phyloP scores from a whole-genome alignment of 2,888 invertebrate species.

The Cyrtodaria siliqua region DNA sequence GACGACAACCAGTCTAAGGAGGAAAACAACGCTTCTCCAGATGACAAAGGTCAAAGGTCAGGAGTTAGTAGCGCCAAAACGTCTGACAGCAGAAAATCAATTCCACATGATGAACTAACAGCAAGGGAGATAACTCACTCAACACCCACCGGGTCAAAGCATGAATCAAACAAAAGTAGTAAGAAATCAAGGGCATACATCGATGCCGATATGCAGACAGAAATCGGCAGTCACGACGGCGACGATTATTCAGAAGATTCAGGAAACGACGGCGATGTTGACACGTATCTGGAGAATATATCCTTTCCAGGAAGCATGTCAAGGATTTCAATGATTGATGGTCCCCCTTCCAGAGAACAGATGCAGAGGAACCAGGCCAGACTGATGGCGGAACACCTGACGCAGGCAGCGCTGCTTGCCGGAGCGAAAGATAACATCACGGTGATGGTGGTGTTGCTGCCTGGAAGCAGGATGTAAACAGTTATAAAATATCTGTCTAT shows the following conservation, averaged over 20 bases:
- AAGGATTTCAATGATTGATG: constrained; percentile 63
- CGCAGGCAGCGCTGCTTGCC: constrained; percentile 83
- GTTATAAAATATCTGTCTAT: too few relatives aligned
- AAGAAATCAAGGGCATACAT: constrained; percentile 29
- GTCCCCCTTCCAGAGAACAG: constrained; percentile 69
- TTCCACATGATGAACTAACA: background rate
- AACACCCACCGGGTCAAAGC: constrained; percentile 41
- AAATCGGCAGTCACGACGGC: constrained; percentile 70
- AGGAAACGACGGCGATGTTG: constrained; percentile 75
- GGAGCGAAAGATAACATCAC: constrained; percentile 84
- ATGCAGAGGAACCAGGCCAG: constrained; percentile 77
- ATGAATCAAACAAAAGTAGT: constrained; percentile 17
- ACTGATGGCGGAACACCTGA: constrained; percentile 81
- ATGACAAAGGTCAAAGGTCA: constrained; percentile 21
- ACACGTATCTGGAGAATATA: constrained; percentile 71
- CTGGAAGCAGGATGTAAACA: constrained; percentile 80
- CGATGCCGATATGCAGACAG: constrained; percentile 70
- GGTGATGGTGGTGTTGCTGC: constrained; percentile 81
- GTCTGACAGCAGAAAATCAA: background rate
- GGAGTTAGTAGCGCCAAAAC: background rate
- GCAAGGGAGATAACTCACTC: constrained; percentile 38
- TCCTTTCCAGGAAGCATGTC: constrained; percentile 69
- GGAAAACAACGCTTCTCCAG: background rate
- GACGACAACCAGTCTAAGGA: background rate
- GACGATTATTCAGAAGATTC: constrained; percentile 64